These are phyloP conservation scores for Cryptoblepharus egeriae DNA, from an alignment of 2,797 vertebrate genomes.

Conservation along the genomic window DNA sequence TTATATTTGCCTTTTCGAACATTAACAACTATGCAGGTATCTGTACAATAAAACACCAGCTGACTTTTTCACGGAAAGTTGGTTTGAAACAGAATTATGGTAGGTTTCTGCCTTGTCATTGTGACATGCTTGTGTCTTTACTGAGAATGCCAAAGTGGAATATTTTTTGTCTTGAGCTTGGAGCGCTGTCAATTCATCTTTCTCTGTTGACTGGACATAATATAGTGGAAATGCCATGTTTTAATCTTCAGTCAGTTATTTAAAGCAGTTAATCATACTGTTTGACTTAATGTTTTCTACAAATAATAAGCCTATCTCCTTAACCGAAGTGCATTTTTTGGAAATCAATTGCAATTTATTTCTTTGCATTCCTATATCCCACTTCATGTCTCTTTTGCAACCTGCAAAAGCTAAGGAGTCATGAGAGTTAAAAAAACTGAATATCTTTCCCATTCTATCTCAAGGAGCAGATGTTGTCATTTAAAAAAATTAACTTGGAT, in stretches of 20 bases:
- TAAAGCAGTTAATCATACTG: not conserved
- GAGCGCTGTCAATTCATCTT: not conserved
- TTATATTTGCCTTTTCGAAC: not conserved
- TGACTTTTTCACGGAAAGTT: not conserved
- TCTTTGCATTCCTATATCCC: not conserved
- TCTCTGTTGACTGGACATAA: not conserved
- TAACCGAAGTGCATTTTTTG: not conserved
- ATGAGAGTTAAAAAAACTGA: no score
- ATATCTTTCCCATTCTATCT: no score
- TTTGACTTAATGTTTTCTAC: not conserved
- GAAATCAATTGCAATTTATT: not conserved
- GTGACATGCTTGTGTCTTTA: not conserved
- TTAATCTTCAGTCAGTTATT: not conserved
- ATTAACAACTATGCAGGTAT: not conserved
- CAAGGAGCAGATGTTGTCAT: not conserved
- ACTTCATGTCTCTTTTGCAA: not conserved
- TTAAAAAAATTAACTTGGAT: not conserved
- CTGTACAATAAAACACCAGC: not conserved
- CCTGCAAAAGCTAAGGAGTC: not conserved
- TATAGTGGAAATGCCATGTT: not conserved
- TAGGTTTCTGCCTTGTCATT: not conserved
- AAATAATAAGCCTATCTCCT: not conserved
- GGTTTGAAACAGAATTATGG: not conserved
- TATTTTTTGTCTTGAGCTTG: not conserved
- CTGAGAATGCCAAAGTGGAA: not conserved